phyloP scores from a whole-genome alignment of 30 jellyfish, hydroid and myxozoan species.

The Rhopilema esculentum region DNA sequence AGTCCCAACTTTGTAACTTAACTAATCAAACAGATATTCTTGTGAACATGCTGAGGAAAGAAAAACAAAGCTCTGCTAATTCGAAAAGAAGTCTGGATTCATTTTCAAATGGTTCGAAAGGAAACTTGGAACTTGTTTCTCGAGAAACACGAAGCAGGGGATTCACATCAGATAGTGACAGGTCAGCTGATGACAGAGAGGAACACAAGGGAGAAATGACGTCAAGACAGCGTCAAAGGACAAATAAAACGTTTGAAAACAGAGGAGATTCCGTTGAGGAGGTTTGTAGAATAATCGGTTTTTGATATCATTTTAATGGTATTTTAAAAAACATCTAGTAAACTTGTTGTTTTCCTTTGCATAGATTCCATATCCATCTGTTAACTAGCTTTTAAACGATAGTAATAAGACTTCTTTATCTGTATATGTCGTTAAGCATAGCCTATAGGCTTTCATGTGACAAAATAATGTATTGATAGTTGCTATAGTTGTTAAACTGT shows the following conservation, averaged over 20 bases:
- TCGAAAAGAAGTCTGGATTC: background rate
- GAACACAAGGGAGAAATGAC: background rate
- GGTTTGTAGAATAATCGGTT: slow-evolving; percentile 4
- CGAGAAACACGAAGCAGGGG: slow-evolving; percentile 33
- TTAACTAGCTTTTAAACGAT: no score
- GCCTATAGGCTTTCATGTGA: no score
- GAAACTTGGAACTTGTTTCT: background rate
- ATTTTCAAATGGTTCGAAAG: background rate
- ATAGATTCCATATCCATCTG: no score
- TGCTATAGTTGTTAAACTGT: no score
- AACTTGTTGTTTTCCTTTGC: no score
- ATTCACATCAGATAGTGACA: background rate
- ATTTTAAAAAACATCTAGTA: no score
- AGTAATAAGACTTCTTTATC: no score
- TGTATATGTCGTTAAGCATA: no score
- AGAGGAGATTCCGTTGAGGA: background rate
- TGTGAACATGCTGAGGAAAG: slow-evolving; percentile 90
- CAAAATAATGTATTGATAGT: no score
- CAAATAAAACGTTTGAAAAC: background rate
- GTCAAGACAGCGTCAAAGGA: background rate
- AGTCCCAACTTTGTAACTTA: no score
- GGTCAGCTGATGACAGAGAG: background rate
- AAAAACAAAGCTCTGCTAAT: slow-evolving; percentile 41
- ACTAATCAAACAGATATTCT: slow-evolving; percentile 67
- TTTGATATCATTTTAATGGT: background rate